Conservation (phyloP, 2,113 vertebrate genomes). For the Neoarius graeffei region DNA sequence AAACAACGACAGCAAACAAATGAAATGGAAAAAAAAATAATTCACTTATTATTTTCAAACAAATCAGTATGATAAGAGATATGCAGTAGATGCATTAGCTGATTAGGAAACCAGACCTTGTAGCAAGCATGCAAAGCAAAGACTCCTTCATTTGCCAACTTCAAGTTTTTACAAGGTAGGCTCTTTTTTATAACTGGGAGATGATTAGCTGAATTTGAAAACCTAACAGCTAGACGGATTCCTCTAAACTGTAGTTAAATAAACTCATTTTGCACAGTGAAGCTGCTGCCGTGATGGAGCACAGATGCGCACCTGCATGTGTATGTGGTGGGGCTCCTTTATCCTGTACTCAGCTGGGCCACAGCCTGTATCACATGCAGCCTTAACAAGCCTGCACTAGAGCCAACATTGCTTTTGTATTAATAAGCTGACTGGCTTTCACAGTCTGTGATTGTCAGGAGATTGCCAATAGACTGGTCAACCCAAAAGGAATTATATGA, state of each 20-base stretch:
- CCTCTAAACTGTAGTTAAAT: slow-evolving; percentile 60
- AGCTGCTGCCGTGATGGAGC: slow-evolving; percentile 53
- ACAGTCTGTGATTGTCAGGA: slow-evolving; percentile 19
- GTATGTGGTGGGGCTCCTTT: background rate
- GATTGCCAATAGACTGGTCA: slow-evolving; percentile 13
- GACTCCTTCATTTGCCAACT: background rate
- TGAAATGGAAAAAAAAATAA: slow-evolving; percentile 24
- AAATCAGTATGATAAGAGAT: background rate
- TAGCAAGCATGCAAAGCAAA: background rate
- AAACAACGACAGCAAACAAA: slow-evolving; percentile 16
- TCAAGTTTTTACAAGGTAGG: background rate
- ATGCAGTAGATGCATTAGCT: background rate
- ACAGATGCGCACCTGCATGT: background rate
- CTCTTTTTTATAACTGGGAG: background rate
- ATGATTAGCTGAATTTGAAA: slow-evolving; percentile 48
- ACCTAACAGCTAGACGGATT: slow-evolving; percentile 52
- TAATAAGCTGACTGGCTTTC: slow-evolving; percentile 20
- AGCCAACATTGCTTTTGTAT: slow-evolving; percentile 21
- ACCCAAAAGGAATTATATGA: slow-evolving; percentile 16
- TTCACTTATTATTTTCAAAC: background rate
- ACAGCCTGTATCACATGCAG: slow-evolving; percentile 27
- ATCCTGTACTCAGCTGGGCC: slow-evolving; percentile 38
- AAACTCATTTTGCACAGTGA: slow-evolving; percentile 49
- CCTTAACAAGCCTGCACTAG: slow-evolving; percentile 1
- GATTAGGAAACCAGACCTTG: background rate